These are phyloP conservation scores for Nemurella pictetii DNA, from an alignment of 2,888 invertebrate genomes.

Conservation along the genomic window DNA sequence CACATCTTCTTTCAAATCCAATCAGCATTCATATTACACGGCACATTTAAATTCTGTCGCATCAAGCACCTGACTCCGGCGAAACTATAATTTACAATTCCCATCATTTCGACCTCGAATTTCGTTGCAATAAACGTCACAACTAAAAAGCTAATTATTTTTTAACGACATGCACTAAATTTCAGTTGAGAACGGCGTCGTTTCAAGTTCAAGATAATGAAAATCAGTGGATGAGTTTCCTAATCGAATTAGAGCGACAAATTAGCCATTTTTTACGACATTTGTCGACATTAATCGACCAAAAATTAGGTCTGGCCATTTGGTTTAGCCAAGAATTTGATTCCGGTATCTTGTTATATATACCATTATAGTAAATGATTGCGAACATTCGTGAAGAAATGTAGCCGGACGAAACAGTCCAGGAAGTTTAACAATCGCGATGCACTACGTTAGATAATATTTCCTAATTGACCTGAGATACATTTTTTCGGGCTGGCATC, in stretches of 20 bases:
- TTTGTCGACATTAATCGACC: neutral
- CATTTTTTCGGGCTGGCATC: neutral
- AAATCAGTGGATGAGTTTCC: neutral
- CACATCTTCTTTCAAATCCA: too few species aligned
- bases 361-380: too few species aligned
- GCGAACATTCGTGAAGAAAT: neutral
- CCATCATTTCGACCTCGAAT: too few species aligned
- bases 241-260: neutral
- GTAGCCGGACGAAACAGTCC: neutral
- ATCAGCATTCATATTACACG: too few species aligned
- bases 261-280: neutral
- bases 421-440: neutral
- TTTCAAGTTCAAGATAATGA: neutral
- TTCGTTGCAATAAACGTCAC: too few species aligned
- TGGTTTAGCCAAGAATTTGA: neutral
- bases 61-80: too few species aligned
- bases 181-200: neutral
- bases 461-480: neutral
- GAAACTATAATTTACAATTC: too few species aligned
- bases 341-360: neutral
- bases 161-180: neutral
- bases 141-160: too few species aligned
- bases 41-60: too few species aligned
- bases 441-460: neutral
- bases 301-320: neutral